Evolutionary conservation across 2,888 invertebrate genomes (phyloP).

Genomic region (Elmis aenea): DNA sequence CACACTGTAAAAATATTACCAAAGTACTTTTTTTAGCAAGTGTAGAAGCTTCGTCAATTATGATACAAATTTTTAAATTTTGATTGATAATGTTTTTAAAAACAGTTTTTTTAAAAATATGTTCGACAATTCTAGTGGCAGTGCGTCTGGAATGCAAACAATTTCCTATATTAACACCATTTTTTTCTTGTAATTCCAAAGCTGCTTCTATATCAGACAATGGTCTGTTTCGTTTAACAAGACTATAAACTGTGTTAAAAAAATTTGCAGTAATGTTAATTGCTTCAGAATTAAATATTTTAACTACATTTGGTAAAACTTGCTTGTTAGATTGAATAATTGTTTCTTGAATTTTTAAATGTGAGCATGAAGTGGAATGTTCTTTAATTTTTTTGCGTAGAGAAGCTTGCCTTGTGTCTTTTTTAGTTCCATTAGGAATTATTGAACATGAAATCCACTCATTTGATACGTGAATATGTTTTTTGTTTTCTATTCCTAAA

Average conservation of each 20-base stretch:
- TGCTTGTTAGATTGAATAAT: slow-evolving; percentile 9
- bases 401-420: slow-evolving; percentile 8
- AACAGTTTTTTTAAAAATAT: slow-evolving; percentile 9
- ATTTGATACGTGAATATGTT: slow-evolving; percentile 8
- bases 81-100: slow-evolving; percentile 4
- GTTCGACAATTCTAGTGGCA: slow-evolving; percentile 7
- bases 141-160: slow-evolving; percentile 15
- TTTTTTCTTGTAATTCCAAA: slow-evolving; percentile 12
- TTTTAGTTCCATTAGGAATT: slow-evolving; percentile 10
- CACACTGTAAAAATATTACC: slow-evolving; percentile 8
- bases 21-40: slow-evolving; percentile 10
- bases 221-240: slow-evolving; percentile 11
- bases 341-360: slow-evolving; percentile 1
- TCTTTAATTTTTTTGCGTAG: slow-evolving; percentile 11
- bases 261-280: slow-evolving; percentile 4
- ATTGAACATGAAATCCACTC: slow-evolving; percentile 11
- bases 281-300: slow-evolving; percentile 13
- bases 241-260: slow-evolving; percentile 11
- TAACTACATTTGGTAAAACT: slow-evolving; percentile 10
- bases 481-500: slow-evolving; percentile 8
- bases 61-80: slow-evolving; percentile 2
- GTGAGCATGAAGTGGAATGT: slow-evolving; percentile 1
- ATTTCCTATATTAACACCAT: slow-evolving; percentile 14
- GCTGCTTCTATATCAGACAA: slow-evolving; percentile 12
- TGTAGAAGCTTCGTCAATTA: slow-evolving; percentile 6